Conservation (phyloP, 1,140 invertebrate genomes). For the Pachypeltis micranthus region DNA sequence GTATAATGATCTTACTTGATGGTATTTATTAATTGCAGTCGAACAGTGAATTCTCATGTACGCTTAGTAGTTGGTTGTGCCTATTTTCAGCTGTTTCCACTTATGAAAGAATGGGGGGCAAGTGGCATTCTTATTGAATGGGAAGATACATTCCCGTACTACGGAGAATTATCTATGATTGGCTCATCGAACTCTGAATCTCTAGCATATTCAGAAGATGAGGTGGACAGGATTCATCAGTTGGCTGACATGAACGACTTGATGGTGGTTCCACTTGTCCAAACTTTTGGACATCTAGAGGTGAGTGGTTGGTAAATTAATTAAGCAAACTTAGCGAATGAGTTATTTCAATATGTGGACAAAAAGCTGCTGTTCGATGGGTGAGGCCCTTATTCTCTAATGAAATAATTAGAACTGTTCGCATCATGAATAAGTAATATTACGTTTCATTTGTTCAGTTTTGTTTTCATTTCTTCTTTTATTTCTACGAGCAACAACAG, state of each 20-base stretch:
- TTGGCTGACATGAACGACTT: conserved; percentile 50
- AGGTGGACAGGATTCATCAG: conserved; percentile 45
- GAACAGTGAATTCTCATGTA: background rate
- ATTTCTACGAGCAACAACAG: too few species aligned
- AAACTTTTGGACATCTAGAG: conserved; percentile 92
- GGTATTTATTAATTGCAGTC: conserved; percentile 13
- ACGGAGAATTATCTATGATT: conserved; percentile 46
- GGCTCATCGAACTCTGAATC: conserved; percentile 44
- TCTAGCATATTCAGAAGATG: conserved; percentile 49
- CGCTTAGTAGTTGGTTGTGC: background rate
- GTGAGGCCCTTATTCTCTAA: too few species aligned
- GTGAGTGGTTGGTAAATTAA: conserved; percentile 28
- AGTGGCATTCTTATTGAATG: conserved; percentile 80
- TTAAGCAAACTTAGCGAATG: too few species aligned
- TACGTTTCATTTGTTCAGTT: too few species aligned
- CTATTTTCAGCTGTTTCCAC: conserved; percentile 41
- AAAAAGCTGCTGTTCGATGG: too few species aligned
- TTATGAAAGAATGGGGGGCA: conserved; percentile 52
- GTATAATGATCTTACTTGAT: background rate
- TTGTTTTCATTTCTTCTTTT: too few species aligned
- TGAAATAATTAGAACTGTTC: too few species aligned
- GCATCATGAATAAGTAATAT: too few species aligned
- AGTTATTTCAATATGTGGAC: too few species aligned
- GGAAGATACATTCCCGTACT: conserved; percentile 88
- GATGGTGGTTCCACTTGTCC: conserved; percentile 80